A percentile compares a stretch with the other conserved stretches of the same genome.
Evolutionary conservation across 2,113 vertebrate genomes (phyloP).

Genomic region (Myrmecophaga tridactyla): DNA sequence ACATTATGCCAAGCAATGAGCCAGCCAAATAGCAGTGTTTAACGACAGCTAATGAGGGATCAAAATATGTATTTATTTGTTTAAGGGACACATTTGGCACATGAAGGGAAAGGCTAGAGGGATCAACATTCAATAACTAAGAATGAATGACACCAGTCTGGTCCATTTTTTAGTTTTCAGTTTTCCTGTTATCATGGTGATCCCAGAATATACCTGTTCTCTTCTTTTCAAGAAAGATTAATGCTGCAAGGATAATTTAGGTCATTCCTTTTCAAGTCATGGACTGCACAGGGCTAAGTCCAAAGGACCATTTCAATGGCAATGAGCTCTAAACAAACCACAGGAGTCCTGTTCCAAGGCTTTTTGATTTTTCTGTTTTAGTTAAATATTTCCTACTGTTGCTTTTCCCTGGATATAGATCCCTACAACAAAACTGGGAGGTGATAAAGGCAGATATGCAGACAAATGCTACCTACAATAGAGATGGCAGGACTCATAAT

Average conservation of each 20-base stretch:
- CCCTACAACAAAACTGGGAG: not conserved
- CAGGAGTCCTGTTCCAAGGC: not conserved
- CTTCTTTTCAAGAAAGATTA: slow-evolving; percentile 18
- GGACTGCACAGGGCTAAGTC: not conserved
- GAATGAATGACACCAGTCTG: not conserved
- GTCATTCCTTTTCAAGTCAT: not conserved
- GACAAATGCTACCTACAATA: not conserved
- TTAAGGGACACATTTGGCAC: not conserved
- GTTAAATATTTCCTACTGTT: not conserved
- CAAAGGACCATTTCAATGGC: not conserved
- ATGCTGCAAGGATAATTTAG: not conserved
- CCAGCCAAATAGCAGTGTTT: not conserved
- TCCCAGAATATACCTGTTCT: not conserved
- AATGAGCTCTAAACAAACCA: not conserved
- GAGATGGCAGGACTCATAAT: not conserved
- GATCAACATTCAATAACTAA: not conserved
- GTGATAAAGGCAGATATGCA: not conserved
- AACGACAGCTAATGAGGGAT: not conserved
- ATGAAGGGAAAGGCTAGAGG: not conserved
- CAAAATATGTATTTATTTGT: not conserved
- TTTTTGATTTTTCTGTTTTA: not conserved
- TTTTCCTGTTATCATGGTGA: not conserved
- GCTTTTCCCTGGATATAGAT: not conserved
- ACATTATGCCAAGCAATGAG: not conserved
- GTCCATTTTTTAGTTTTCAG: not conserved